phyloP scores from a whole-genome alignment of 2,888 invertebrate genomes.

The Scaptomyza parva region DNA sequence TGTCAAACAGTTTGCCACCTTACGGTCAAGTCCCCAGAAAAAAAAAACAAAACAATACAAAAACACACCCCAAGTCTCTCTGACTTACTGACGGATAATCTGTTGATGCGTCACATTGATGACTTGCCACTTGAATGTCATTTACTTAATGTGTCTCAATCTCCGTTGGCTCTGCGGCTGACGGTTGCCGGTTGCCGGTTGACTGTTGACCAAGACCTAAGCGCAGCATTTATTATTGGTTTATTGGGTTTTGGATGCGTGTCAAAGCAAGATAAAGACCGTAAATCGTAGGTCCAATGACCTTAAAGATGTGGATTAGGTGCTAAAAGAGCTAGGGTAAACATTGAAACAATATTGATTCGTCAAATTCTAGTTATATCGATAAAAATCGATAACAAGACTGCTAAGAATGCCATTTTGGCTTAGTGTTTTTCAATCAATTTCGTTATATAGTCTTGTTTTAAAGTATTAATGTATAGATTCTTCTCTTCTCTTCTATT shows the following conservation, averaged over 20 bases:
- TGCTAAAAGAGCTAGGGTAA: too few relatives aligned
- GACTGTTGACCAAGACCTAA: constrained; percentile 17
- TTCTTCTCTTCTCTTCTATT: too few relatives aligned
- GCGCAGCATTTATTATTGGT: constrained; percentile 6
- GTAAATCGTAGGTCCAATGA: too few relatives aligned
- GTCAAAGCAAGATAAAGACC: not conserved
- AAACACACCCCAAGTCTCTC: constrained; percentile 33
- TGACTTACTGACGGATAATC: not conserved
- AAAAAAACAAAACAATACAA: constrained; percentile 15
- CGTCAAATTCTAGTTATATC: too few relatives aligned
- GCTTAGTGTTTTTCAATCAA: too few relatives aligned
- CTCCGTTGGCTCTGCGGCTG: not conserved
- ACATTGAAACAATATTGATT: too few relatives aligned
- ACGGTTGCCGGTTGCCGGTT: too few relatives aligned
- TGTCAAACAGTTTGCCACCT: constrained; percentile 53
- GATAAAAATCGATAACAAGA: too few relatives aligned
- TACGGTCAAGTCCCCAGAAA: constrained; percentile 45
- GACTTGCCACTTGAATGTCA: constrained; percentile 31
- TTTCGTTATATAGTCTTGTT: too few relatives aligned
- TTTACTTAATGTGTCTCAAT: constrained; percentile 26
- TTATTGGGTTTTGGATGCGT: constrained; percentile 2
- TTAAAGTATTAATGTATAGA: too few relatives aligned
- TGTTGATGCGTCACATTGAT: constrained; percentile 46
- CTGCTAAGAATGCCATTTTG: too few relatives aligned
- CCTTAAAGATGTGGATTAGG: too few relatives aligned